These are phyloP conservation scores for Corythoichthys intestinalis DNA, from an alignment of 2,113 vertebrate species.

Conservation along the genomic window DNA sequence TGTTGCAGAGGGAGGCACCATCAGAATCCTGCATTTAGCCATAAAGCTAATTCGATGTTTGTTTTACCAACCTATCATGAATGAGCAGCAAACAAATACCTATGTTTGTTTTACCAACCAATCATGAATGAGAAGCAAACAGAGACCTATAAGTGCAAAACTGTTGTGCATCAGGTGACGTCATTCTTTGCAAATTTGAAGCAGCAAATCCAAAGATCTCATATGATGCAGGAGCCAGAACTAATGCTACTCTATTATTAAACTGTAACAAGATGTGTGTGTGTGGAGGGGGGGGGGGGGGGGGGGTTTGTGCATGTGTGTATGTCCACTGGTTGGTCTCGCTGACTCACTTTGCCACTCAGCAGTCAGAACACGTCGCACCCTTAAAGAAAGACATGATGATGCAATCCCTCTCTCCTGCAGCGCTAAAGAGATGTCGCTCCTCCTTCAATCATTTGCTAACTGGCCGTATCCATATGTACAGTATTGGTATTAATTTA, in stretches of 20 bases:
- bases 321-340: conserved; percentile 33
- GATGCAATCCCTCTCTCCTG: conserved; percentile 58
- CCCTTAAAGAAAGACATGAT: conserved; percentile 60
- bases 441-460: conserved; percentile 21
- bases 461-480: conserved; percentile 10
- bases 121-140: neutral
- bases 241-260: conserved; percentile 47
- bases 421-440: conserved; percentile 48
- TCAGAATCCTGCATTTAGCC: neutral
- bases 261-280: conserved; percentile 28
- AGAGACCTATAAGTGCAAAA: neutral
- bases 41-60: neutral
- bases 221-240: conserved; percentile 27
- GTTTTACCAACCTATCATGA: neutral
- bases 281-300: too few relatives aligned
- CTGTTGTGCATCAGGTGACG: neutral
- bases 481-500: conserved; percentile 11
- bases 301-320: conserved; percentile 11
- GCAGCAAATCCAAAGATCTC: conserved; percentile 9
- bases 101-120: neutral
- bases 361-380: conserved; percentile 62
- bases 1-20: neutral
- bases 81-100: neutral
- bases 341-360: conserved; percentile 68
- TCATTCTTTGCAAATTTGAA: conserved; percentile 23